phyloP scores from a whole-genome alignment of 1,140 invertebrate species.

The Subanguina moxae region DNA sequence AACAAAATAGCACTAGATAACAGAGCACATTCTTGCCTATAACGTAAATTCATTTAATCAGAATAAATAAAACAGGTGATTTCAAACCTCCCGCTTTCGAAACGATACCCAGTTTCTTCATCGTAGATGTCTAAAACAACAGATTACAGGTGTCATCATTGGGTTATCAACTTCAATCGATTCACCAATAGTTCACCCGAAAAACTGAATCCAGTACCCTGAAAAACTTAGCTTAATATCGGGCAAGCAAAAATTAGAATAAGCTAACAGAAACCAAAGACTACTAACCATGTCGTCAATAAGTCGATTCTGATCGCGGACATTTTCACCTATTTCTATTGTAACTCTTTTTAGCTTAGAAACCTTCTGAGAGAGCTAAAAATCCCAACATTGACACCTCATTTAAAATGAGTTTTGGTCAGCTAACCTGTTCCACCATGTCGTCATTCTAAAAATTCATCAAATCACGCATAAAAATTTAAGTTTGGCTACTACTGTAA shows the following conservation, averaged over 20 bases:
- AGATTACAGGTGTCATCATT: no score
- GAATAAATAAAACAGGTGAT: not conserved
- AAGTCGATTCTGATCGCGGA: constrained; percentile 56
- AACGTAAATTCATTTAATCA: constrained; percentile 7
- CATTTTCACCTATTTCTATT: constrained; percentile 55
- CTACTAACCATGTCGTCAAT: constrained; percentile 42
- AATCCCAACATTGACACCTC: no score
- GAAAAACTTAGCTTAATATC: not conserved
- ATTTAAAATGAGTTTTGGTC: no score
- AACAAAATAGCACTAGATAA: constrained; percentile 50
- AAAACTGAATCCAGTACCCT: constrained; percentile 44
- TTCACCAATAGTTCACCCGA: constrained; percentile 42
- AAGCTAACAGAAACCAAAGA: constrained; percentile 11
- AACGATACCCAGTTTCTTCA: constrained; percentile 52
- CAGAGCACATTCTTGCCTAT: constrained; percentile 52
- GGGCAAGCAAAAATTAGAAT: no score
- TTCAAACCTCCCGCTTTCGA: constrained; percentile 44
- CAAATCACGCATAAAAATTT: constrained; percentile 8
- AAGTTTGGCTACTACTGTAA: no score
- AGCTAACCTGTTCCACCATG: constrained; percentile 33
- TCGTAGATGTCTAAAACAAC: constrained; percentile 27
- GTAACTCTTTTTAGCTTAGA: constrained; percentile 45
- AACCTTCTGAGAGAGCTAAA: constrained; percentile 42
- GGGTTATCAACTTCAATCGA: no score
- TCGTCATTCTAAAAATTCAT: constrained; percentile 54